phyloP scores from a whole-genome alignment of 23 tunicate genomes.

The Aplidium turbinatum region DNA sequence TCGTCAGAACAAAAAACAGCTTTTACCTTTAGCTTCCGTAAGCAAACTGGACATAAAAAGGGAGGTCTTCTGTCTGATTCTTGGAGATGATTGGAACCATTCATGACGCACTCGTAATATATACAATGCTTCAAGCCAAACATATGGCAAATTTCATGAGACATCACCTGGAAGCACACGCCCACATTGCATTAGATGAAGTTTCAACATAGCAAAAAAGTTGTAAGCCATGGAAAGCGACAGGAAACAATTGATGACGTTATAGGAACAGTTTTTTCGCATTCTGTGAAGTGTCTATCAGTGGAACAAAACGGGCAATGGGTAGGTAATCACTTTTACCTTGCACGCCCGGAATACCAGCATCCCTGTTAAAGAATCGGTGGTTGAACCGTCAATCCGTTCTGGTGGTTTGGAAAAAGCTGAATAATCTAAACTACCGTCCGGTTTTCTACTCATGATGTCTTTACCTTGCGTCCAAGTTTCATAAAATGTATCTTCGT shows the following conservation, averaged over 20 bases:
- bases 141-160: constrained; percentile 91
- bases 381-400: constrained; percentile 6
- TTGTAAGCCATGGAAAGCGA: not conserved
- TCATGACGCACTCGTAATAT: constrained; percentile 75
- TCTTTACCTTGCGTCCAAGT: constrained; percentile 74
- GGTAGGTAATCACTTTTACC: no score
- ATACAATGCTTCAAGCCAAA: constrained; percentile 84
- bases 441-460: constrained; percentile 24
- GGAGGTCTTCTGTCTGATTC: constrained; percentile 85
- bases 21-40: constrained; percentile 78
- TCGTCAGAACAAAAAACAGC: no score
- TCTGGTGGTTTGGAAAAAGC: constrained; percentile 38
- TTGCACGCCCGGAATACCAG: constrained; percentile 75
- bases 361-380: constrained; percentile 18
- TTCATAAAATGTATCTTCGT: constrained; percentile 72
- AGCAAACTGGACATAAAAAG: constrained; percentile 77
- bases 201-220: not conserved
- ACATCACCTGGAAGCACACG: constrained; percentile 74
- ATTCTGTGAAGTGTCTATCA: no score
- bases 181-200: no score
- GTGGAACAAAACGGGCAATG: no score
- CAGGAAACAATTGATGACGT: not conserved
- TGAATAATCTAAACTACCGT: constrained; percentile 64
- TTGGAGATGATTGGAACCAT: constrained; percentile 80
- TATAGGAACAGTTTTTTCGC: no score